Percentiles rank a stretch among this genome's conserved stretches.
These are phyloP conservation scores for Cyphomyrmex costatus DNA, from an alignment of 1,140 invertebrate genomes.

Conservation along the genomic window DNA sequence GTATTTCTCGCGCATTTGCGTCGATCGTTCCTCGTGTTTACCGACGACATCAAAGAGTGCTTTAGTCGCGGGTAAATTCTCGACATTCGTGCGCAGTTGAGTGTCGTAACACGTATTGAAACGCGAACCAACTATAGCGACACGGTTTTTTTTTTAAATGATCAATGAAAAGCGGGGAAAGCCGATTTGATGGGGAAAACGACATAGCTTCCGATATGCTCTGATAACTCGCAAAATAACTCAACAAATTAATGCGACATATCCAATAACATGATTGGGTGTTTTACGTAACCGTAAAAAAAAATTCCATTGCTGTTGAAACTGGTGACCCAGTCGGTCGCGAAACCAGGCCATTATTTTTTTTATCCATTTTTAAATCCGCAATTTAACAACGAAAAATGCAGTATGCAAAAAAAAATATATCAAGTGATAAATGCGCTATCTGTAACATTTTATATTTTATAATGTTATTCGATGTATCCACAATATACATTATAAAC, in stretches of 20 bases:
- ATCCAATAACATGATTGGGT: slow-evolving; percentile 17
- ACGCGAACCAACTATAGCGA: background rate
- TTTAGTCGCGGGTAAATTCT: slow-evolving; percentile 1
- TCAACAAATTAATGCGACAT: slow-evolving; percentile 36
- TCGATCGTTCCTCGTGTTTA: slow-evolving; percentile 26
- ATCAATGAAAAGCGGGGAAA: slow-evolving; percentile 29
- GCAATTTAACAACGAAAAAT: background rate
- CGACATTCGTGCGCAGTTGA: background rate
- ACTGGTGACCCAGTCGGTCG: background rate
- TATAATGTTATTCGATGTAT: background rate
- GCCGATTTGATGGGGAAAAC: slow-evolving; percentile 24
- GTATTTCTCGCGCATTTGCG: background rate
- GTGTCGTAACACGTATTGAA: slow-evolving; percentile 46
- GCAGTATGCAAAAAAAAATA: background rate
- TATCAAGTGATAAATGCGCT: background rate
- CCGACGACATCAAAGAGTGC: slow-evolving; percentile 28
- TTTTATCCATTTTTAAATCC: slow-evolving; percentile 2
- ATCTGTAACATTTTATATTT: background rate
- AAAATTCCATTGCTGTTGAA: slow-evolving; percentile 31
- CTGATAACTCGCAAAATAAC: slow-evolving; percentile 42
- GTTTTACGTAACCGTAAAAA: slow-evolving; percentile 33
- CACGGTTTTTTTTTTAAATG: background rate
- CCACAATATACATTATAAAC: too few species aligned
- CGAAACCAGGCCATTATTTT: background rate
- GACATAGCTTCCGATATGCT: slow-evolving; percentile 42